Evolutionary conservation across 2,888 invertebrate genomes (phyloP).

Genomic region (Hypena proboscidalis): DNA sequence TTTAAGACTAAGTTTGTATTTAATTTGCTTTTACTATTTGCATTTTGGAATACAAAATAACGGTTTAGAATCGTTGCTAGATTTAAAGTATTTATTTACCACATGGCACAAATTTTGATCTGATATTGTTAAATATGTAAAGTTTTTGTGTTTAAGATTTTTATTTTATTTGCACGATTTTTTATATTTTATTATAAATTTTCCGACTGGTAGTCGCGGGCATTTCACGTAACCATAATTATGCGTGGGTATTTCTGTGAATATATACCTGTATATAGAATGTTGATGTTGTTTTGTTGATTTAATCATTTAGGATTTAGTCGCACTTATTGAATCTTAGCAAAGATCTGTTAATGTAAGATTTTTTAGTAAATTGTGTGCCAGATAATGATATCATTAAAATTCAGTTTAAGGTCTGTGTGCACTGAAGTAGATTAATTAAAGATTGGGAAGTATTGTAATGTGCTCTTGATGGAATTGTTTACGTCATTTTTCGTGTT

Average conservation of each 20-base stretch:
- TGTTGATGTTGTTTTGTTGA: slow-evolving; percentile 37
- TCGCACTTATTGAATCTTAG: slow-evolving; percentile 61
- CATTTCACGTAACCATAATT: slow-evolving; percentile 30
- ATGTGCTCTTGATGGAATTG: slow-evolving; percentile 10
- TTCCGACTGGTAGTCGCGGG: slow-evolving; percentile 31
- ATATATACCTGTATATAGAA: slow-evolving; percentile 26
- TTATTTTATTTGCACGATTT: slow-evolving; percentile 12
- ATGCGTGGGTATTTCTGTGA: slow-evolving; percentile 19
- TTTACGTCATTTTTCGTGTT: slow-evolving; percentile 6
- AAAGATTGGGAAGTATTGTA: slow-evolving; percentile 11
- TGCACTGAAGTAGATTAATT: slow-evolving; percentile 5
- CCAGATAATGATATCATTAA: slow-evolving; percentile 39
- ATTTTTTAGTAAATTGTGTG: slow-evolving; percentile 45
- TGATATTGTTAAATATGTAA: neutral
- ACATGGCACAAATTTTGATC: slow-evolving; percentile 7
- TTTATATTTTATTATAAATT: slow-evolving; percentile 21
- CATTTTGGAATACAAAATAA: slow-evolving; percentile 5
- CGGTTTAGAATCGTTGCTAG: slow-evolving; percentile 4
- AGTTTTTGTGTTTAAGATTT: slow-evolving; percentile 4
- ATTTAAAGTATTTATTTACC: slow-evolving; percentile 3
- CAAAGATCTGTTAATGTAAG: slow-evolving; percentile 61
- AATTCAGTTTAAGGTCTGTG: slow-evolving; percentile 22
- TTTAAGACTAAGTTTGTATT: neutral
- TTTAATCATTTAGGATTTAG: slow-evolving; percentile 41
- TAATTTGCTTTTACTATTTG: slow-evolving; percentile 5